phyloP scores from a whole-genome alignment of 2,797 vertebrate genomes.

The Gouania willdenowi region DNA sequence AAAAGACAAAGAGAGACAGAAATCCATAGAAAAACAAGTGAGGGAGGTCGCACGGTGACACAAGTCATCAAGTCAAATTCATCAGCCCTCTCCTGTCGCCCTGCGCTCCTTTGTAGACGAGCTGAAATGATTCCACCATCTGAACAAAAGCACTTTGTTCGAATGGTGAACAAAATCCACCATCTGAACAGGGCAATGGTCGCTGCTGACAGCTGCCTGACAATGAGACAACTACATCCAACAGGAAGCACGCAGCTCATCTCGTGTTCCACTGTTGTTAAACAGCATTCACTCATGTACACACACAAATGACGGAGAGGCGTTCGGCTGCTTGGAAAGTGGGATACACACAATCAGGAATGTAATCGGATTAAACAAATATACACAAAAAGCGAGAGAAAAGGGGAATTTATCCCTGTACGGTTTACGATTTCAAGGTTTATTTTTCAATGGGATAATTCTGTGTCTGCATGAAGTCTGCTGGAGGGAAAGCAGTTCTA shows the following conservation, averaged over 20 bases:
- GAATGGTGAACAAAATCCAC: too few species aligned
- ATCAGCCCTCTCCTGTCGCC: slow-evolving; percentile 9
- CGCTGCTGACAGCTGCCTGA: slow-evolving; percentile 57
- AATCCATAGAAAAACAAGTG: slow-evolving; percentile 4
- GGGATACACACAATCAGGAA: slow-evolving; percentile 14
- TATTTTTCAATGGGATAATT: slow-evolving; percentile 22
- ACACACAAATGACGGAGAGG: slow-evolving; percentile 1
- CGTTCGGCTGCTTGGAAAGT: background rate
- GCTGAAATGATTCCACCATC: slow-evolving; percentile 31
- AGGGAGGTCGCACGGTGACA: slow-evolving; percentile 14
- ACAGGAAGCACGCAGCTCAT: slow-evolving; percentile 34
- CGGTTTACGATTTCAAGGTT: background rate
- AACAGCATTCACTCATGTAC: slow-evolving; percentile 25
- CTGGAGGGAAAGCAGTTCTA: background rate
- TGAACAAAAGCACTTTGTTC: slow-evolving; percentile 54
- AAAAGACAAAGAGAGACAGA: slow-evolving; percentile 14
- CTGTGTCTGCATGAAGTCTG: slow-evolving; percentile 11
- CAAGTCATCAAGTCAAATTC: slow-evolving; percentile 21
- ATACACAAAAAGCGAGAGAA: slow-evolving; percentile 2
- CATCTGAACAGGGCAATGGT: slow-evolving; percentile 55
- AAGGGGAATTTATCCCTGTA: background rate
- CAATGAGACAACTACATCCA: slow-evolving; percentile 39
- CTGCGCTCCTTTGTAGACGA: slow-evolving; percentile 11
- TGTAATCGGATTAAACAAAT: slow-evolving; percentile 1
- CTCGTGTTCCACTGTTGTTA: slow-evolving; percentile 46